Conservation (phyloP, 2,888 invertebrate species). For the Apantesis nais region DNA sequence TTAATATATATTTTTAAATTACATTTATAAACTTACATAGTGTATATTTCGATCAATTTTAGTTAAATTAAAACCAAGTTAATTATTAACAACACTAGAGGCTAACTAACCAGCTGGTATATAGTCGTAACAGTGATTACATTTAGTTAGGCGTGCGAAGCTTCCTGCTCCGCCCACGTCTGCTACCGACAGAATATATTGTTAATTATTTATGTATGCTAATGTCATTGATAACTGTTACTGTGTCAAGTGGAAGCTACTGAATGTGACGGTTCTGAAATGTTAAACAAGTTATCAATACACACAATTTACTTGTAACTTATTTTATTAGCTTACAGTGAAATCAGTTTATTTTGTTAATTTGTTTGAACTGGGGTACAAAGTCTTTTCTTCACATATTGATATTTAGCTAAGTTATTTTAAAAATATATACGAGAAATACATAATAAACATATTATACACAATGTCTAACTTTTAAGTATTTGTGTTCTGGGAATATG, state of each 20-base stretch:
- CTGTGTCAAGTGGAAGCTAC: conserved; percentile 12
- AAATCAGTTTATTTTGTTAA: too few species aligned
- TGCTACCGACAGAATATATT: conserved; percentile 42
- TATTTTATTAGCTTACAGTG: too few species aligned
- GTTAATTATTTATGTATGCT: conserved; percentile 51
- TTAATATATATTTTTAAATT: neutral
- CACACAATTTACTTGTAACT: too few species aligned
- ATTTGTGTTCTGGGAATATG: neutral
- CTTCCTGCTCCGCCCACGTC: conserved; percentile 48
- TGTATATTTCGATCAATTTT: neutral
- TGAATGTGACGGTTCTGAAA: neutral
- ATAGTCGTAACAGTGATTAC: conserved; percentile 4
- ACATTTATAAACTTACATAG: too few species aligned
- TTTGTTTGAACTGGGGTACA: too few species aligned
- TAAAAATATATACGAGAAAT: neutral
- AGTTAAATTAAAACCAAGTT: neutral
- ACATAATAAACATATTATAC: neutral
- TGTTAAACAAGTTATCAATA: neutral
- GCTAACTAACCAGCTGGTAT: conserved; percentile 6
- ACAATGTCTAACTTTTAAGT: neutral
- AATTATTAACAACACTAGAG: neutral
- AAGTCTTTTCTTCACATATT: too few species aligned
- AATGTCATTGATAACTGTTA: conserved; percentile 43
- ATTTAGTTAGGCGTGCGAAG: conserved; percentile 32
- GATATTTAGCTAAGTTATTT: neutral